Conservation (phyloP, 2,113 vertebrate genomes). For the Anser brachyrhynchus region DNA sequence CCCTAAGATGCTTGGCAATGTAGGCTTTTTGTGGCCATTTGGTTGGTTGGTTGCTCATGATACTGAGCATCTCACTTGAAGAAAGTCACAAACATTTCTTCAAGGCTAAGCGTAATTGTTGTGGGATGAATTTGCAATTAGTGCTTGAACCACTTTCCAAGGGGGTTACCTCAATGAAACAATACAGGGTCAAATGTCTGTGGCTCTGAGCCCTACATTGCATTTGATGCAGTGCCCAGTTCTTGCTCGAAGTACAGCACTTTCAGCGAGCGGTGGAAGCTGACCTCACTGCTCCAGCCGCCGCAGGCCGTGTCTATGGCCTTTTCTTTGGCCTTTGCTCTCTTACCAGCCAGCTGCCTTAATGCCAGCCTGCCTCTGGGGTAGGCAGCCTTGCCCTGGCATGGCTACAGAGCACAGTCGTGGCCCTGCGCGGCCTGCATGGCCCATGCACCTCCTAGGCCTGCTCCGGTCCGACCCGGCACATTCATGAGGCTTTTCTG, state of each 20-base stretch:
- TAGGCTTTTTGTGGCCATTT: not conserved
- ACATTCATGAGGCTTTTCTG: not conserved
- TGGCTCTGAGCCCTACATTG: not conserved
- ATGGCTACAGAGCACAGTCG: too few species aligned
- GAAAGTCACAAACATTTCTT: not conserved
- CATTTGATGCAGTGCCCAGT: not conserved
- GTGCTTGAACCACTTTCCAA: not conserved
- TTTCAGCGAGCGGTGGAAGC: not conserved
- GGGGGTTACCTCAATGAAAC: not conserved
- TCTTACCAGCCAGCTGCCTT: not conserved
- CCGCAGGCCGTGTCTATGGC: not conserved
- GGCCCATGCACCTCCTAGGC: not conserved
- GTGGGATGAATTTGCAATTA: not conserved
- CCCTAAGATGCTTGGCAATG: not conserved
- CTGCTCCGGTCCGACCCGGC: not conserved
- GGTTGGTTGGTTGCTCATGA: not conserved
- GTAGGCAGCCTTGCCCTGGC: not conserved
- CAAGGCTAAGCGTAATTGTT: not conserved
- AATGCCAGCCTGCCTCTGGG: not conserved
- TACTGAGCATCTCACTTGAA: not conserved
- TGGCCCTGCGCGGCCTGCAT: not conserved
- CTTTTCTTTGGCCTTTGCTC: not conserved
- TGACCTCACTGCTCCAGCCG: too few species aligned
- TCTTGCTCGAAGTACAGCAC: not conserved
- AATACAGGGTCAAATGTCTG: not conserved